phyloP scores from a whole-genome alignment of 2,113 vertebrate genomes.

The Hippolais icterina region DNA sequence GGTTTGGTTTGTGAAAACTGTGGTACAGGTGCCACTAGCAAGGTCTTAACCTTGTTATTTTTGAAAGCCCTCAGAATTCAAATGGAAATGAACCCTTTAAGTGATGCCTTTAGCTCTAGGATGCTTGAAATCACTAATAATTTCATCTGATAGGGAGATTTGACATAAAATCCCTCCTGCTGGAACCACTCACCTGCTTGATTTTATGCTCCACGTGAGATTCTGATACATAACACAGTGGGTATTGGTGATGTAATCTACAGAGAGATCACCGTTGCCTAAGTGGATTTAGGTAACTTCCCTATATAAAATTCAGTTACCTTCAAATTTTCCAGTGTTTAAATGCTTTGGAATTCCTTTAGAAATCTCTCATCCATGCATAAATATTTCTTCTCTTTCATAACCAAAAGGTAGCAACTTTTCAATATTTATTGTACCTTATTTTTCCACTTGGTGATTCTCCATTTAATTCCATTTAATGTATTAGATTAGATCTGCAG shows the following conservation, averaged over 20 bases:
- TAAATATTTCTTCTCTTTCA: not conserved
- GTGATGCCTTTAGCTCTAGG: not conserved
- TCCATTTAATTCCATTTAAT: not conserved
- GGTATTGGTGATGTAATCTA: not conserved
- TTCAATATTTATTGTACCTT: not conserved
- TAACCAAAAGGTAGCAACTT: not conserved
- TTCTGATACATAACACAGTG: not conserved
- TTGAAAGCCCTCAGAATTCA: not conserved
- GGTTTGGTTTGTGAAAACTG: not conserved
- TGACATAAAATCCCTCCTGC: not conserved
- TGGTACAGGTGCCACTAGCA: not conserved
- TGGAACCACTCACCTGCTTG: not conserved
- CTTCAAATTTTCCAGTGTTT: not conserved
- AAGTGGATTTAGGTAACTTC: not conserved
- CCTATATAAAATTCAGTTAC: not conserved
- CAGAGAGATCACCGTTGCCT: not conserved
- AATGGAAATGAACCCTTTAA: not conserved
- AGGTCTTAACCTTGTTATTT: not conserved
- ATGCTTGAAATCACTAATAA: not conserved
- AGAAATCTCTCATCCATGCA: not conserved
- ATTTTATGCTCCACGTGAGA: not conserved
- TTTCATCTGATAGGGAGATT: not conserved
- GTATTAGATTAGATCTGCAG: not conserved
- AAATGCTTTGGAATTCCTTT: not conserved
- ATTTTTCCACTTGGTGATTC: not conserved